phyloP scores from a whole-genome alignment of 2,113 vertebrate species.

The Trinectes maculatus region DNA sequence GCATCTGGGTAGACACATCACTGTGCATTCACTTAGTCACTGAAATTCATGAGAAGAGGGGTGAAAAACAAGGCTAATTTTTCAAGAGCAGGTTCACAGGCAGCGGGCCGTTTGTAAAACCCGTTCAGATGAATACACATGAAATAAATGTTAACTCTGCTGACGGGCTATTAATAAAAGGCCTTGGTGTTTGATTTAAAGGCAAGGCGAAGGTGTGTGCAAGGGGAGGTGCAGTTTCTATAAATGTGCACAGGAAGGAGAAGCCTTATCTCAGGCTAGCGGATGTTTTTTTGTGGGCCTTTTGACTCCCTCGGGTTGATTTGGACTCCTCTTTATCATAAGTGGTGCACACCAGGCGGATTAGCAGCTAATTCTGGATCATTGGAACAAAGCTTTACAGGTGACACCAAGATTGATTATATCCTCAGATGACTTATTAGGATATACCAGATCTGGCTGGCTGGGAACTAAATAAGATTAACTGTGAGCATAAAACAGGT shows the following conservation, averaged over 20 bases:
- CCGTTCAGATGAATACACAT: constrained; percentile 74
- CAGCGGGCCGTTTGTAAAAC: constrained; percentile 77
- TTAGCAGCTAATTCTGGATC: constrained; percentile 33
- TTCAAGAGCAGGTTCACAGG: constrained; percentile 69
- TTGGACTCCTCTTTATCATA: constrained; percentile 45
- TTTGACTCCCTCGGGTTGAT: constrained; percentile 42
- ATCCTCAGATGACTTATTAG: constrained; percentile 40
- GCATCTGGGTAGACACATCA: constrained; percentile 37
- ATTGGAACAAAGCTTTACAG: constrained; percentile 23
- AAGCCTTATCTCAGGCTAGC: constrained; percentile 53
- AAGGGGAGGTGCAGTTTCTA: constrained; percentile 32
- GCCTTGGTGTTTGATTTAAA: constrained; percentile 73
- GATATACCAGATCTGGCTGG: constrained; percentile 21
- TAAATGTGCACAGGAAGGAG: constrained; percentile 19
- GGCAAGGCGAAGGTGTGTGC: constrained; percentile 33
- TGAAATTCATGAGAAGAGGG: constrained; percentile 75
- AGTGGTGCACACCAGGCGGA: constrained; percentile 33
- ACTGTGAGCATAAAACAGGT: constrained; percentile 16
- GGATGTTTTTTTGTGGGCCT: constrained; percentile 51
- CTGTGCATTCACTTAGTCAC: constrained; percentile 56
- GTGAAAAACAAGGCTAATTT: constrained; percentile 65
- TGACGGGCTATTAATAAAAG: constrained; percentile 81
- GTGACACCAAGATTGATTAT: constrained; percentile 31
- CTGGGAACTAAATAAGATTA: constrained; percentile 25
- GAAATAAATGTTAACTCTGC: constrained; percentile 79